These are phyloP conservation scores for Drosophila neotestacea DNA, from an alignment of 2,888 invertebrate species.

Conservation along the genomic window DNA sequence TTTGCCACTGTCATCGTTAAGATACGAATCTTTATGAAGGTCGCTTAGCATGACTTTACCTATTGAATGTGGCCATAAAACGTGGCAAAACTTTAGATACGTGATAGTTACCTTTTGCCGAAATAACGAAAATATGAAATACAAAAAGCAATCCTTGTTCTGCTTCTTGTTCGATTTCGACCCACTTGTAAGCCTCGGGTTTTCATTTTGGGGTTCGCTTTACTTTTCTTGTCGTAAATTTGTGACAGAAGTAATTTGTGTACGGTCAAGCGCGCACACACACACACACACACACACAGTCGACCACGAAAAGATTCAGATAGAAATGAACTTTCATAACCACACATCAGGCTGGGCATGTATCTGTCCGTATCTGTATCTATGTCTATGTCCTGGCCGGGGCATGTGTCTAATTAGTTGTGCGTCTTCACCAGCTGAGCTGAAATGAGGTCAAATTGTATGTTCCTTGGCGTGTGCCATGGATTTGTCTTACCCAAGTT, in stretches of 20 bases:
- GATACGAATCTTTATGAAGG: slow-evolving; percentile 83
- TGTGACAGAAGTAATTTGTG: slow-evolving; percentile 80
- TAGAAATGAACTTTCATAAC: slow-evolving; percentile 51
- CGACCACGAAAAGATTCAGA: slow-evolving; percentile 36
- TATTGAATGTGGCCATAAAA: slow-evolving; percentile 48
- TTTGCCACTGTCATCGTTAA: slow-evolving; percentile 81
- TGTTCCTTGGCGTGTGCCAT: slow-evolving; percentile 62
- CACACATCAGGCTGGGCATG: slow-evolving; percentile 56
- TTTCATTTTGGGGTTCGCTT: slow-evolving; percentile 55
- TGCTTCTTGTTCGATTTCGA: slow-evolving; percentile 48
- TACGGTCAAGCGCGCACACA: slow-evolving; percentile 69
- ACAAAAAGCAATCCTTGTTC: slow-evolving; percentile 22
- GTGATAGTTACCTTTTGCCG: slow-evolving; percentile 50
- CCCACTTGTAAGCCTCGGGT: slow-evolving; percentile 73
- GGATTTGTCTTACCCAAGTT: slow-evolving; percentile 69
- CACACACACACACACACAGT: slow-evolving; percentile 2
- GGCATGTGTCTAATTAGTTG: slow-evolving; percentile 80
- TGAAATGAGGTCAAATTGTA: slow-evolving; percentile 70
- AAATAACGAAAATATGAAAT: slow-evolving; percentile 1
- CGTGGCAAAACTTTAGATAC: slow-evolving; percentile 49
- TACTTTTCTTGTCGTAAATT: slow-evolving; percentile 73
- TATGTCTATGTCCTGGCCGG: slow-evolving; percentile 26
- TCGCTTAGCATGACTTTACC: slow-evolving; percentile 47
- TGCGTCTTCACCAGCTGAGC: slow-evolving; percentile 69
- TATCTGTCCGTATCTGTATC: slow-evolving; percentile 22